A percentile compares a stretch with the other conserved stretches of the same genome.
phyloP scores from a whole-genome alignment of 1,140 invertebrate species.

The Mactra quadrangularis region DNA sequence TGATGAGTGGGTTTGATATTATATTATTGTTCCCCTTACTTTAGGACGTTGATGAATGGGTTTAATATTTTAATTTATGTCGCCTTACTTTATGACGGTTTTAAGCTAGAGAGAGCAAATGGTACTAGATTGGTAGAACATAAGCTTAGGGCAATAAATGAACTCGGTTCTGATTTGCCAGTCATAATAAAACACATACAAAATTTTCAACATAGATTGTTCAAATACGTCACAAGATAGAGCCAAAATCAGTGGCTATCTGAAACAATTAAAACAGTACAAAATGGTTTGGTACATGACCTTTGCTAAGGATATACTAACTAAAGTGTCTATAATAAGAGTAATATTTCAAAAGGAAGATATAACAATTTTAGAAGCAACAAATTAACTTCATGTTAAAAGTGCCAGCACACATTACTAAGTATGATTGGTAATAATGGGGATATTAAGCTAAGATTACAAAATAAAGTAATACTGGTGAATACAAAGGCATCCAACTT shows the following conservation, averaged over 20 bases:
- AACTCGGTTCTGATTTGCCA: slow-evolving; percentile 24
- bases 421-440: slow-evolving; percentile 40
- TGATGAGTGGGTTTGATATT: too few species aligned
- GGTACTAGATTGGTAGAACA: slow-evolving; percentile 46
- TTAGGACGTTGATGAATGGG: too few species aligned
- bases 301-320: slow-evolving; percentile 55
- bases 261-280: slow-evolving; percentile 27
- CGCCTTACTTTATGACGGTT: too few species aligned
- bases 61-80: too few species aligned
- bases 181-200: slow-evolving; percentile 17
- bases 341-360: slow-evolving; percentile 59
- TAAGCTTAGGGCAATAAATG: slow-evolving; percentile 16
- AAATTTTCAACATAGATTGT: slow-evolving; percentile 12
- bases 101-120: slow-evolving; percentile 38
- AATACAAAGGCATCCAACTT: slow-evolving; percentile 13
- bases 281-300: slow-evolving; percentile 51
- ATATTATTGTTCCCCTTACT: too few species aligned
- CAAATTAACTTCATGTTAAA: slow-evolving; percentile 51
- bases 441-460: slow-evolving; percentile 9
- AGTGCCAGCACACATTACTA: slow-evolving; percentile 20
- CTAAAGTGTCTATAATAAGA: slow-evolving; percentile 54
- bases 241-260: slow-evolving; percentile 15
- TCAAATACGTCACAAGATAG: background rate
- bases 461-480: slow-evolving; percentile 12
- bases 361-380: slow-evolving; percentile 55